Evolutionary conservation across 2,888 invertebrate species (phyloP).

Genomic region (Sesia apiformis): DNA sequence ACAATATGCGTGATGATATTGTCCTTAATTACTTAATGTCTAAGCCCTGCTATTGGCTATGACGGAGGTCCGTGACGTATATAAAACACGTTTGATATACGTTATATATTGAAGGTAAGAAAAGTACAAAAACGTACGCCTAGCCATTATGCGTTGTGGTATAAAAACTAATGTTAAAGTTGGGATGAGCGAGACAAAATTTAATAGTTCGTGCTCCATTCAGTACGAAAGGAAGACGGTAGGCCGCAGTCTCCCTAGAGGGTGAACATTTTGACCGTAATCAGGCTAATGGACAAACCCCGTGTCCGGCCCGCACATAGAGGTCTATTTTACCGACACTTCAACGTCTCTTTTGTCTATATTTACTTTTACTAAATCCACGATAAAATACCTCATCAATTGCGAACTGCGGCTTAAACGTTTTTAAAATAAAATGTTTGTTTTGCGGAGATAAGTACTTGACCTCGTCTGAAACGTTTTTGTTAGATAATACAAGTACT

Average conservation of each 20-base stretch:
- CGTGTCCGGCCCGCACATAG: conserved; percentile 48
- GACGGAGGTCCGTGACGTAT: too few relatives aligned
- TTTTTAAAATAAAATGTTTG: neutral
- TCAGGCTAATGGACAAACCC: conserved; percentile 66
- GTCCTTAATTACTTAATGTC: too few relatives aligned
- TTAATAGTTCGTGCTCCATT: conserved; percentile 27
- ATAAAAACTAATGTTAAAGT: too few relatives aligned
- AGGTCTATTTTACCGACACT: conserved; percentile 47
- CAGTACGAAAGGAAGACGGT: conserved; percentile 32
- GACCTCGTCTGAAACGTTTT: neutral
- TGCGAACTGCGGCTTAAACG: neutral
- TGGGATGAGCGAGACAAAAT: conserved; percentile 12
- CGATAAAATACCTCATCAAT: neutral
- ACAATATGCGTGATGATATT: too few relatives aligned
- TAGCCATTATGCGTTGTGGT: too few relatives aligned
- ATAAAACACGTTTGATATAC: too few relatives aligned
- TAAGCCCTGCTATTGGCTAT: too few relatives aligned
- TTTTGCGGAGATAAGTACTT: neutral
- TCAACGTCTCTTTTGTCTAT: conserved; percentile 50
- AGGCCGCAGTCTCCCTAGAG: conserved; percentile 40
- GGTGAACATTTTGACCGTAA: conserved; percentile 63
- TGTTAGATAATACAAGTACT: neutral
- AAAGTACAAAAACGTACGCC: too few relatives aligned
- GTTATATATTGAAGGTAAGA: too few relatives aligned
- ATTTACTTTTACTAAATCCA: conserved; percentile 35